Percentiles rank a stretch among this genome's conserved stretches.
phyloP scores from a whole-genome alignment of 2,888 invertebrate genomes.

The Hydroisotoma schaefferi region DNA sequence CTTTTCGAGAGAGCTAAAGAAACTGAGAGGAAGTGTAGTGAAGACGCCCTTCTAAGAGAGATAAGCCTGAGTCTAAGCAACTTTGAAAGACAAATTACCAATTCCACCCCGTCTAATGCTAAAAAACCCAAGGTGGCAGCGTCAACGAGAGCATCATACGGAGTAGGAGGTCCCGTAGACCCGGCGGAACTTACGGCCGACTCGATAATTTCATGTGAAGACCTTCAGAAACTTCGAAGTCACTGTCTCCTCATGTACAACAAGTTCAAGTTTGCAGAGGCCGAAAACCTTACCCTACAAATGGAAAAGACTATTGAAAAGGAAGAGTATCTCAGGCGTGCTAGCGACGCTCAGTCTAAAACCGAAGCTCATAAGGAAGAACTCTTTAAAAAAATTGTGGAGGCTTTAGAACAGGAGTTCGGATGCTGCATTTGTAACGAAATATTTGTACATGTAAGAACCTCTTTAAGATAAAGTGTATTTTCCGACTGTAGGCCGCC shows the following conservation, averaged over 20 bases:
- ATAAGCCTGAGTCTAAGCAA: no score
- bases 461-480: background rate
- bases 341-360: slow-evolving; percentile 35
- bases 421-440: slow-evolving; percentile 74
- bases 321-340: slow-evolving; percentile 29
- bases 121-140: no score
- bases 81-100: no score
- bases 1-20: no score
- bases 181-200: no score
- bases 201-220: no score
- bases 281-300: slow-evolving; percentile 51
- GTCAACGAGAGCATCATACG: no score
- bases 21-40: no score
- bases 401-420: slow-evolving; percentile 66
- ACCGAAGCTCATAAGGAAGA: slow-evolving; percentile 43
- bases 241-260: background rate
- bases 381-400: slow-evolving; percentile 55
- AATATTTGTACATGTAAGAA: slow-evolving; percentile 61
- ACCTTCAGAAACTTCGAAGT: background rate
- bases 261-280: background rate
- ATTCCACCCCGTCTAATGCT: no score
- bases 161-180: no score
- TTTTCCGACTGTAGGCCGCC: no score
- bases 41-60: no score
- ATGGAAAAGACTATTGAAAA: slow-evolving; percentile 57